Percentiles rank a stretch among this genome's conserved stretches.
Evolutionary conservation across 2,888 invertebrate genomes (phyloP).

Genomic region (Chymomyza fuscimana): DNA sequence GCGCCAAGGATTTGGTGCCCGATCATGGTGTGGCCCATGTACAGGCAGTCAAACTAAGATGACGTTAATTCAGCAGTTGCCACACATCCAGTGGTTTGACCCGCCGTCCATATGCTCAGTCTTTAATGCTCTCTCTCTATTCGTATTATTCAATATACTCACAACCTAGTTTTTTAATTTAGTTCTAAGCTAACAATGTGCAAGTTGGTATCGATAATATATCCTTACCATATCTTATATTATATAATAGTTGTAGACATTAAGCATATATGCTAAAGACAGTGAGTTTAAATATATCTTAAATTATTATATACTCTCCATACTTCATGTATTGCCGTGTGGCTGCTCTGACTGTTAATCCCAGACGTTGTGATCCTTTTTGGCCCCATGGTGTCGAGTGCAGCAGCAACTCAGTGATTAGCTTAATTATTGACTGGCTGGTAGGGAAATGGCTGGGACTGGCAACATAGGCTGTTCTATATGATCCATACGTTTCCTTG

Average conservation of each 20-base stretch:
- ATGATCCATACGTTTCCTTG: no score
- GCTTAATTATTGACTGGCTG: no score
- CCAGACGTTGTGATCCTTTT: no score
- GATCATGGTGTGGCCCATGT: constrained; percentile 77
- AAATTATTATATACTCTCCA: neutral
- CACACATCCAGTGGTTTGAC: neutral
- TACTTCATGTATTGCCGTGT: no score
- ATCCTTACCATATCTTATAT: constrained; percentile 6
- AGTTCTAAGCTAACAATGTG: constrained; percentile 39
- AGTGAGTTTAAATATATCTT: neutral
- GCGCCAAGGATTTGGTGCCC: constrained; percentile 75
- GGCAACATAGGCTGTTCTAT: no score
- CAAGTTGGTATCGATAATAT: constrained; percentile 24
- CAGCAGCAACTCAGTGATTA: no score
- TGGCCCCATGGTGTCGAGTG: no score
- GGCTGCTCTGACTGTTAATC: no score
- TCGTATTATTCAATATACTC: constrained; percentile 6
- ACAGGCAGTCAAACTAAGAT: constrained; percentile 66
- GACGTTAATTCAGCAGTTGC: constrained; percentile 27
- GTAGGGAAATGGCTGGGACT: no score
- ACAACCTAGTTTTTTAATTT: constrained; percentile 17
- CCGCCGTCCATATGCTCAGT: constrained; percentile 2
- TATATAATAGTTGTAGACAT: neutral
- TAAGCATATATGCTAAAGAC: neutral
- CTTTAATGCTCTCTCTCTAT: neutral